These are phyloP conservation scores for Hesperophylax magnus DNA, from an alignment of 1,140 invertebrate genomes.

Conservation along the genomic window DNA sequence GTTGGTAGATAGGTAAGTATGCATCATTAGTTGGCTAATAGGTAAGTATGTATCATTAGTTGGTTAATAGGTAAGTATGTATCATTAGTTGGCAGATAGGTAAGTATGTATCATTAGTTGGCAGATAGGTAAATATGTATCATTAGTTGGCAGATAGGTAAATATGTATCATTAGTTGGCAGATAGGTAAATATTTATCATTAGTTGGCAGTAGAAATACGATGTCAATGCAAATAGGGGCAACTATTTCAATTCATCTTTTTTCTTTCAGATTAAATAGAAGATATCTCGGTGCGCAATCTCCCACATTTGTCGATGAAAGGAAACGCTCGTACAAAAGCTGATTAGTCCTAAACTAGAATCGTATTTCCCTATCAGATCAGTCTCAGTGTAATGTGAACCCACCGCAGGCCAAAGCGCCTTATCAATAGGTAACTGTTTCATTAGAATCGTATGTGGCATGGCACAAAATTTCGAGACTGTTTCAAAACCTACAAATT, in stretches of 20 bases:
- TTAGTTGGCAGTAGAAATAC: too few species aligned
- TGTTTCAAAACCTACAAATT: neutral
- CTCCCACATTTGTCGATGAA: slow-evolving; percentile 18
- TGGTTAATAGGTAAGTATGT: too few species aligned
- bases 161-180: too few species aligned
- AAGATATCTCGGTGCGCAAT: neutral
- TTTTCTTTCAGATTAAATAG: slow-evolving; percentile 9
- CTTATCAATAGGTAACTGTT: slow-evolving; percentile 8
- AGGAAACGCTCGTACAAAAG: slow-evolving; percentile 1
- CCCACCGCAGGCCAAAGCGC: slow-evolving; percentile 25
- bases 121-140: too few species aligned
- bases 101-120: too few species aligned
- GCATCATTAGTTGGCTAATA: too few species aligned
- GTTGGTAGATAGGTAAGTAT: too few species aligned
- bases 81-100: too few species aligned
- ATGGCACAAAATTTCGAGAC: neutral
- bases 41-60: too few species aligned
- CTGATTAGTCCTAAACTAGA: slow-evolving; percentile 33
- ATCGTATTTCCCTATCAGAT: slow-evolving; percentile 36
- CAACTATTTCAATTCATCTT: slow-evolving; percentile 7
- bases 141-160: too few species aligned
- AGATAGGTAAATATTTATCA: too few species aligned
- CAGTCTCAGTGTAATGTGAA: slow-evolving; percentile 23
- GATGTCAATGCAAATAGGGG: slow-evolving; percentile 14
- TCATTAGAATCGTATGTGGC: slow-evolving; percentile 7